phyloP scores from a whole-genome alignment of 1,140 invertebrate genomes.

The Oryzaephilus surinamensis region DNA sequence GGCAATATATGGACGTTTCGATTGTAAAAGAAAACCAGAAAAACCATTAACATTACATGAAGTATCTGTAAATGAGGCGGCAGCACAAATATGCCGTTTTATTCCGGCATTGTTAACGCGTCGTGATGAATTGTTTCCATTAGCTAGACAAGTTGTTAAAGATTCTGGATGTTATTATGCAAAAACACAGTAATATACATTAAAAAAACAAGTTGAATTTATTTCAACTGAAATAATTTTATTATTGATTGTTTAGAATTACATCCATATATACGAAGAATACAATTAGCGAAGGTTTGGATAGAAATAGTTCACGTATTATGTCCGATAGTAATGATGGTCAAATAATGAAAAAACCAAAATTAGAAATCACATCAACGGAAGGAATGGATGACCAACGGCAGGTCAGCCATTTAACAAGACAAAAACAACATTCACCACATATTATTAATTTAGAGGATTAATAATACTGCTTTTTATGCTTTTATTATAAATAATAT shows the following conservation, averaged over 20 bases:
- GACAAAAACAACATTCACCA: slow-evolving; percentile 20
- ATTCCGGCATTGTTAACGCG: slow-evolving; percentile 82
- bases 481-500: too few species aligned
- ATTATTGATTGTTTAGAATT: slow-evolving; percentile 17
- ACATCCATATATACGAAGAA: slow-evolving; percentile 27
- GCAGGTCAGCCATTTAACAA: slow-evolving; percentile 36
- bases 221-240: not conserved
- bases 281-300: slow-evolving; percentile 15
- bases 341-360: slow-evolving; percentile 33
- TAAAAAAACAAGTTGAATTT: too few species aligned
- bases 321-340: slow-evolving; percentile 28
- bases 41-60: slow-evolving; percentile 94
- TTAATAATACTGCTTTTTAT: slow-evolving; percentile 16
- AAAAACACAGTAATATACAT: slow-evolving; percentile 36
- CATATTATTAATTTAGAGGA: slow-evolving; percentile 28
- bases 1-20: slow-evolving; percentile 92
- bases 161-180: slow-evolving; percentile 75
- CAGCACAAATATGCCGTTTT: slow-evolving; percentile 86
- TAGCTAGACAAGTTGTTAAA: slow-evolving; percentile 88
- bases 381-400: slow-evolving; percentile 40
- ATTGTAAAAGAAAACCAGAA: slow-evolving; percentile 91
- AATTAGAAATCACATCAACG: slow-evolving; percentile 36
- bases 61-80: slow-evolving; percentile 94
- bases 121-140: slow-evolving; percentile 87
- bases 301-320: slow-evolving; percentile 13